Evolutionary conservation across 92 coral and sea anemone species (phyloP), one percentile per base, ranked within the genome.

Genomic region (Siderastrea radians): DNA sequence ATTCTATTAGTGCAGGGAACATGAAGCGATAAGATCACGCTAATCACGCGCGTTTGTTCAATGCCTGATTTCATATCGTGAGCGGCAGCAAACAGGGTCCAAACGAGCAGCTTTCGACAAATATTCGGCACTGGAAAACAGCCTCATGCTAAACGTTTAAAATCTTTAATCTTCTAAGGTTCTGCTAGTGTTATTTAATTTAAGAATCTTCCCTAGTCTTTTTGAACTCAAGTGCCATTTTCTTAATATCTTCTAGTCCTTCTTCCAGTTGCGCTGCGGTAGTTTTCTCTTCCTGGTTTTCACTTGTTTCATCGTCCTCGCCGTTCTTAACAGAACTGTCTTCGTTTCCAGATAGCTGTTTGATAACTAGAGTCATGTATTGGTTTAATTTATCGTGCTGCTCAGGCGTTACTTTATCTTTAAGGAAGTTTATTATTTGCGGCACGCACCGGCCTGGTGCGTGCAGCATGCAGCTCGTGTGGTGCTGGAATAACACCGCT

Each of bases 391-490:
- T 94, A 2, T 91, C 92, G 81, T 92, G 90, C 14, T 96, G 94
- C 74, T 96, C 99, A 14, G 94, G 87, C 5, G 96, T 72, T 91
- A 97, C 64, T 68, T 91, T 89, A 38, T 78, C 82, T 46, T 85
- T 86, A 43, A 97, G 96, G 83, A 74, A 94, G 65, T 90, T 82
- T 80, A 97, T 94, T 74, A 97, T 85, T 44, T 95, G 99, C 63
- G 99, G 99, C 82, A 97, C 98, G 76, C 99, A 97, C 53, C 98
- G 96, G 47, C 99, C 99, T 2, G 99, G 99, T 15, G 98, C 98
- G 80, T 97, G 99, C 66, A 97, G 60, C 90, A 96, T 92, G 84
- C 98, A 92, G 82, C 93, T 84, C 63, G 98, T 92, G 93, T 93
- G 90, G 68, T 94, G 99, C 61, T 97, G 98, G 84, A 95, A 97